Percentiles rank a stretch among this genome's conserved stretches.
These are phyloP conservation scores for Oryzias celebensis DNA, from an alignment of 2,113 vertebrate genomes.

Conservation along the genomic window DNA sequence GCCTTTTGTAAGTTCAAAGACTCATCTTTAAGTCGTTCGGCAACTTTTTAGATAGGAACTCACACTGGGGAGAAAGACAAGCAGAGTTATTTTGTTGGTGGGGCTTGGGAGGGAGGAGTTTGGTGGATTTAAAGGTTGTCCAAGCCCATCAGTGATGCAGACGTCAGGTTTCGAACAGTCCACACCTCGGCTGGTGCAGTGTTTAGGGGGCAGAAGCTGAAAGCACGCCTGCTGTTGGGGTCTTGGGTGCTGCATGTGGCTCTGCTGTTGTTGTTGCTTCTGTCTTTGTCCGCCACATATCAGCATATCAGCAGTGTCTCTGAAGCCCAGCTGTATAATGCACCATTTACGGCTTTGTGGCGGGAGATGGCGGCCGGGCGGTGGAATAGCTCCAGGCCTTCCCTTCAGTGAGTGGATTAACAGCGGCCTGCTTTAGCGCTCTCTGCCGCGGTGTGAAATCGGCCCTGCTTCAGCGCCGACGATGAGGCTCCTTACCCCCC, in stretches of 20 bases:
- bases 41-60: constrained; percentile 68
- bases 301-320: constrained; percentile 78
- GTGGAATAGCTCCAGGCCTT: constrained; percentile 77
- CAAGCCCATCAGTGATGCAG: constrained; percentile 46
- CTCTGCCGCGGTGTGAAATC: constrained; percentile 79
- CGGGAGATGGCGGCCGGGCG: constrained; percentile 69
- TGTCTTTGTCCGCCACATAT: constrained; percentile 77
- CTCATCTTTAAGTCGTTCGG: constrained; percentile 74
- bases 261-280: constrained; percentile 67
- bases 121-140: constrained; percentile 44
- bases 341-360: constrained; percentile 77
- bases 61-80: constrained; percentile 21
- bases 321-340: constrained; percentile 76
- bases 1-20: constrained; percentile 75
- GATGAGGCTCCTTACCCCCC: constrained; percentile 48
- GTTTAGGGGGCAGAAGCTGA: constrained; percentile 39
- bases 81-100: constrained; percentile 49
- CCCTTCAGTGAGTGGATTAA: constrained; percentile 80
- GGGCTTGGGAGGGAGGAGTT: constrained; percentile 48
- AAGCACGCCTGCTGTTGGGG: constrained; percentile 52
- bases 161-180: constrained; percentile 51
- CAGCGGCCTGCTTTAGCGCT: constrained; percentile 75
- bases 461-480: constrained; percentile 59
- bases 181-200: constrained; percentile 55
- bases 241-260: constrained; percentile 62